Evolutionary conservation across 1,140 invertebrate species (phyloP), one percentile per base, ranked within the genome.

Genomic region (Scylla paramamosain): DNA sequence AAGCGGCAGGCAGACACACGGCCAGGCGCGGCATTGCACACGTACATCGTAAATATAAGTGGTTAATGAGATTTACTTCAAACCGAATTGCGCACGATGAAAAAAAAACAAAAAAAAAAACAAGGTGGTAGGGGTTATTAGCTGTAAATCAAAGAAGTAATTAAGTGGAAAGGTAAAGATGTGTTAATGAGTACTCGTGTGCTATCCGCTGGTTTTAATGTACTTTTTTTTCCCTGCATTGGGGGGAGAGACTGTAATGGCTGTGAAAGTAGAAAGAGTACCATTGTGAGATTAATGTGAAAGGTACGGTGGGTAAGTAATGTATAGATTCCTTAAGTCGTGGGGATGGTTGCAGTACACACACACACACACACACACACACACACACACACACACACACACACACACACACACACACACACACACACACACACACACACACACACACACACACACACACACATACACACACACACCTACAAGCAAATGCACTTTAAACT

Each of bases 381-480:
- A 59, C 52, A 59, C 52, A 59, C 52, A 59, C 52, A 59, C 52
- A 59, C 52, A 59, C 52, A 59, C 52, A 59, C 52, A 59, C 52
- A 59, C 52, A 59, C 52, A 59, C 52, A 59, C 52, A n/a, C 67
- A 77, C 67, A n/a, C 67, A n/a, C 20, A 77, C 67, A n/a, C n/a
- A 25, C 59, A 25, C 59, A 25, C 59, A 25, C 59, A 25, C 59
- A 67, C 59, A 67, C 59, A 67, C 59, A 67, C 59, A 67, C 59
- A 67, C 59, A 67, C 59, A 67, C 59, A 67, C 59, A 67, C 59
- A 67, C 20, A 67, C 59, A 87, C 14, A 87, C 84, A 10, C 84
- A 87, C 84, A 87, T 28, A 31, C 84, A 87, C 84, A 87, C 84
- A 31, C 84, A 87, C 86, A 87, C 86, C 1, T 28, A 87, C 86